Evolutionary conservation across 2,113 vertebrate genomes (phyloP).

Genomic region (Aptenodytes forsteri): DNA sequence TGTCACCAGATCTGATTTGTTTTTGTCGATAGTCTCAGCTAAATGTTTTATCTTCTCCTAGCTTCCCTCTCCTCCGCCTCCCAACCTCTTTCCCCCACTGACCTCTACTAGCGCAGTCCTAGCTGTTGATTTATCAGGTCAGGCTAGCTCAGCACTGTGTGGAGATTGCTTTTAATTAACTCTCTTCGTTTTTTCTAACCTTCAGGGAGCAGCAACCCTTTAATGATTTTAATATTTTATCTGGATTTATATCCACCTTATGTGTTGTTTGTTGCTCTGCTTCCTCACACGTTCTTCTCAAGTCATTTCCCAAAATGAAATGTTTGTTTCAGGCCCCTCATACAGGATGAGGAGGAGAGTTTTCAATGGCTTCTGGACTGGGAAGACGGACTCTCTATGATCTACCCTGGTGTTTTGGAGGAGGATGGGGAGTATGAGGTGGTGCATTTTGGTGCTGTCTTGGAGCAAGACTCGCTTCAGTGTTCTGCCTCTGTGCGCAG

Average conservation of each 20-base stretch:
- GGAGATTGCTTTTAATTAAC: conserved; percentile 83
- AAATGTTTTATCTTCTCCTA: conserved; percentile 1
- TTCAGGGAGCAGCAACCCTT: conserved; percentile 78
- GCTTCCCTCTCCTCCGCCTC: background rate
- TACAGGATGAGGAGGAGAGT: background rate
- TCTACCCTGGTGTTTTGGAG: background rate
- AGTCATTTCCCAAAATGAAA: conserved; percentile 47
- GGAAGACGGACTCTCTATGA: background rate
- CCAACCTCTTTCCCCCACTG: conserved; percentile 51
- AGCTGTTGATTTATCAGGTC: conserved; percentile 78
- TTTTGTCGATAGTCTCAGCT: background rate
- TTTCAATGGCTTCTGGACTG: background rate
- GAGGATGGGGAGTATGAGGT: background rate
- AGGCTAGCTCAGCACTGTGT: conserved; percentile 75
- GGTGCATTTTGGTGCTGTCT: background rate
- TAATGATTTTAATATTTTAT: conserved; percentile 84
- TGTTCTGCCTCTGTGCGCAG: background rate
- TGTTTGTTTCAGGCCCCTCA: conserved; percentile 15
- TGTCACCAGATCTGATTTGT: background rate
- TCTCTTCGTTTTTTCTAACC: conserved; percentile 78
- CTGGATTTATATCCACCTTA: conserved; percentile 74
- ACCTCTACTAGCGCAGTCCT: conserved; percentile 64
- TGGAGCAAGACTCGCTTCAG: background rate
- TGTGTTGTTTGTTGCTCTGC: conserved; percentile 72
- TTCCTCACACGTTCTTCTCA: conserved; percentile 54